These are phyloP conservation scores for Equus przewalskii DNA, from an alignment of 2,113 vertebrate species.

Conservation along the genomic window DNA sequence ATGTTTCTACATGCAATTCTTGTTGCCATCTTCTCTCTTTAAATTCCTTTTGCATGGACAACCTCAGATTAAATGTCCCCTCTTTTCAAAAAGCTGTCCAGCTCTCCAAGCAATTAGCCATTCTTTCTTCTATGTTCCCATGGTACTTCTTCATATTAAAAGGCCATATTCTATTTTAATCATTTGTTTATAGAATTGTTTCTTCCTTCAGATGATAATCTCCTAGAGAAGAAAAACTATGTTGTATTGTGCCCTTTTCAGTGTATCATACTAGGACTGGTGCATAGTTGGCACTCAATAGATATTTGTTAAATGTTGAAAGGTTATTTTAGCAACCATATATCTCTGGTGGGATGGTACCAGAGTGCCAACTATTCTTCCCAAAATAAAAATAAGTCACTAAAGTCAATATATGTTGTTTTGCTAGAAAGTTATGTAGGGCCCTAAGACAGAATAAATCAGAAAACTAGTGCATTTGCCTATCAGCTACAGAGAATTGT, in stretches of 20 bases:
- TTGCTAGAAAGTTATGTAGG: background rate
- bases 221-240: background rate
- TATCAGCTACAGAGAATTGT: constrained; percentile 45
- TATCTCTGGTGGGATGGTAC: background rate
- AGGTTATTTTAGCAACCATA: constrained; percentile 21
- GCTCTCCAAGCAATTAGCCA: constrained; percentile 42
- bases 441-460: constrained; percentile 3
- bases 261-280: background rate
- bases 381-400: constrained; percentile 31
- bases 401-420: background rate
- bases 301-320: background rate
- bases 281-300: background rate
- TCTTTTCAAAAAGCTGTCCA: background rate
- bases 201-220: background rate
- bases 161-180: background rate
- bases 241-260: background rate
- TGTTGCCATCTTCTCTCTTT: background rate
- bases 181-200: background rate
- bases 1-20: background rate
- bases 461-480: constrained; percentile 19
- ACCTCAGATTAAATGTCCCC: background rate
- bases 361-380: constrained; percentile 1
- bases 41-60: background rate
- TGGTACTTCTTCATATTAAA: background rate
- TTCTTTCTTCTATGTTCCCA: background rate